These are phyloP conservation scores for Phalacrocorax aristotelis DNA, from an alignment of 2,113 vertebrate genomes.

Conservation along the genomic window DNA sequence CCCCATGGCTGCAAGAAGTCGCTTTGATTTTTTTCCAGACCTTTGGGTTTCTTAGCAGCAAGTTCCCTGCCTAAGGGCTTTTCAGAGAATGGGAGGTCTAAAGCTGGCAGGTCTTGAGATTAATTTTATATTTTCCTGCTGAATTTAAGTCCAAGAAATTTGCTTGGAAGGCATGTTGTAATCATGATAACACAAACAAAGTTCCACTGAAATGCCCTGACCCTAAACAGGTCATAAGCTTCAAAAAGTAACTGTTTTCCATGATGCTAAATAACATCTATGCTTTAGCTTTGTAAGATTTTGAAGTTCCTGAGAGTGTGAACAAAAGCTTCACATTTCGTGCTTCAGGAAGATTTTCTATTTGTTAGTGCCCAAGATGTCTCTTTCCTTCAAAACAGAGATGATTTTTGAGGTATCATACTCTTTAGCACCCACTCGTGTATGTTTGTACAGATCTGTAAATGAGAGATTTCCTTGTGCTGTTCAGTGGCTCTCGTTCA, in stretches of 20 bases:
- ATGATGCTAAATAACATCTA: background rate
- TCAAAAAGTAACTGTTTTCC: background rate
- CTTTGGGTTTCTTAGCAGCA: constrained; percentile 41
- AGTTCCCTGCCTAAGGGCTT: constrained; percentile 49
- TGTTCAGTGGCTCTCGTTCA: background rate
- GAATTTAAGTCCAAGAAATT: background rate
- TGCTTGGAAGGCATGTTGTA: background rate
- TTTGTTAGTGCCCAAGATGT: background rate
- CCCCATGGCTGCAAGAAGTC: constrained; percentile 53
- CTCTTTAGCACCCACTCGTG: background rate
- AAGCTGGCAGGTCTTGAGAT: constrained; percentile 29
- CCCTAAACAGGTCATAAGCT: background rate
- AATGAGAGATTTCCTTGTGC: background rate
- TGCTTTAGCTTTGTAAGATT: background rate
- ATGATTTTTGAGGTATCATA: background rate
- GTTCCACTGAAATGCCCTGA: background rate
- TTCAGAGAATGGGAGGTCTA: constrained; percentile 1
- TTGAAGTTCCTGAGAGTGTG: background rate
- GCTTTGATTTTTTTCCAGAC: constrained; percentile 51
- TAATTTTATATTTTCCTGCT: constrained; percentile 13
- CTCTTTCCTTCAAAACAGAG: background rate
- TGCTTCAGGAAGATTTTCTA: background rate
- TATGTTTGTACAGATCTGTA: background rate
- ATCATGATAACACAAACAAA: background rate
- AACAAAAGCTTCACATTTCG: background rate